Conservation (phyloP, 2,888 invertebrate genomes). For the Cerastis rubricosa region DNA sequence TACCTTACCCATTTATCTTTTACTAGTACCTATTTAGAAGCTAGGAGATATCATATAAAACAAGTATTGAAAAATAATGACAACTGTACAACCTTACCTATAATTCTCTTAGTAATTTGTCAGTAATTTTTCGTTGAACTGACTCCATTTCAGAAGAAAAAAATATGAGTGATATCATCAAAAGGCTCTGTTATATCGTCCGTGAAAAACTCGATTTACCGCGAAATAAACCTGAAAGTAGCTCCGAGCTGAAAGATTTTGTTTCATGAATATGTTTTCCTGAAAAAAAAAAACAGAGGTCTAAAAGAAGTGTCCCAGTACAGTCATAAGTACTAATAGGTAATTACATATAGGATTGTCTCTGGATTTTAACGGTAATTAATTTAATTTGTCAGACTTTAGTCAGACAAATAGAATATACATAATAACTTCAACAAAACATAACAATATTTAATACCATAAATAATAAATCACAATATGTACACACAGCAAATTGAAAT, state of each 20-base stretch:
- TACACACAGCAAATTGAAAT: too few relatives aligned
- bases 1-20: neutral
- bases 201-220: conserved; percentile 47
- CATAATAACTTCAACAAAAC: too few relatives aligned
- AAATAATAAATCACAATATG: too few relatives aligned
- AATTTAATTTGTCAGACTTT: too few relatives aligned
- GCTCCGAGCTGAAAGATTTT: conserved; percentile 18
- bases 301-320: neutral
- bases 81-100: neutral
- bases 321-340: neutral
- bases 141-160: conserved; percentile 7
- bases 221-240: conserved; percentile 45
- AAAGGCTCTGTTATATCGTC: conserved; percentile 40
- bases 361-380: too few relatives aligned
- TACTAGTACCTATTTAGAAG: neutral
- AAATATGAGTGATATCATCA: conserved; percentile 34
- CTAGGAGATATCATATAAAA: neutral
- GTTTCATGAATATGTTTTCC: conserved; percentile 23
- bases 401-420: too few relatives aligned
- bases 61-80: neutral
- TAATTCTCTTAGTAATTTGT: conserved; percentile 19
- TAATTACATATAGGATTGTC: too few relatives aligned
- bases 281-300: neutral
- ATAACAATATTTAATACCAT: too few relatives aligned
- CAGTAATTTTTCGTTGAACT: conserved; percentile 20